Evolutionary conservation across 37 sponge, comb jelly and placozoan species (phyloP).

Genomic region (Agelas oroides): DNA sequence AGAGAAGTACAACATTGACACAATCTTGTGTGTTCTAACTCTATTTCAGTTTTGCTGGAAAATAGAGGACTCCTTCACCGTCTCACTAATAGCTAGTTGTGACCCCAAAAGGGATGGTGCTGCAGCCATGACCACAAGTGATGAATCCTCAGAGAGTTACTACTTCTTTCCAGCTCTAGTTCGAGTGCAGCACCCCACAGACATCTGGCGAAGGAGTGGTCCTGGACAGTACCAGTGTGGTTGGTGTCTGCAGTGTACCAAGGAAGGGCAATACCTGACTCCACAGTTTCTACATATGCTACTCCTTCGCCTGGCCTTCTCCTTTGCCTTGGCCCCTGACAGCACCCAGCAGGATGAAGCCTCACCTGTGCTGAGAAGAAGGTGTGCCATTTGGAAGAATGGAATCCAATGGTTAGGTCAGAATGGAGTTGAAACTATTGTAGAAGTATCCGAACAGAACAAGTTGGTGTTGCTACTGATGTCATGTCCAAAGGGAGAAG

Average conservation of each 20-base stretch:
- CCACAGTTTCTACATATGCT: constrained; percentile 31
- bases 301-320: constrained; percentile 25
- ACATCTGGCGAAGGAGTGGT: background rate
- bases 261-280: constrained; percentile 13
- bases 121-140: background rate
- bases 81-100: background rate
- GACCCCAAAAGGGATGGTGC: no score
- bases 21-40: constrained; percentile 10
- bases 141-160: background rate
- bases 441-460: constrained; percentile 30
- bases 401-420: constrained; percentile 30
- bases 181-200: background rate
- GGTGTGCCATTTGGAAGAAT: constrained; percentile 24
- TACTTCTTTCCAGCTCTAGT: constrained; percentile 45
- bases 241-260: background rate
- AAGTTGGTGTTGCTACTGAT: constrained; percentile 6
- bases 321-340: constrained; percentile 4
- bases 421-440: constrained; percentile 23
- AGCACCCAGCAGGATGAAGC: background rate
- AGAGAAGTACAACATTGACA: background rate
- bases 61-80: background rate
- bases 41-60: constrained; percentile 21
- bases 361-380: background rate
- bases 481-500: background rate
- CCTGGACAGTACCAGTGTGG: constrained; percentile 8